Evolutionary conservation across 2,797 vertebrate genomes (phyloP).

Genomic region (Chiropotes sagulatus): DNA sequence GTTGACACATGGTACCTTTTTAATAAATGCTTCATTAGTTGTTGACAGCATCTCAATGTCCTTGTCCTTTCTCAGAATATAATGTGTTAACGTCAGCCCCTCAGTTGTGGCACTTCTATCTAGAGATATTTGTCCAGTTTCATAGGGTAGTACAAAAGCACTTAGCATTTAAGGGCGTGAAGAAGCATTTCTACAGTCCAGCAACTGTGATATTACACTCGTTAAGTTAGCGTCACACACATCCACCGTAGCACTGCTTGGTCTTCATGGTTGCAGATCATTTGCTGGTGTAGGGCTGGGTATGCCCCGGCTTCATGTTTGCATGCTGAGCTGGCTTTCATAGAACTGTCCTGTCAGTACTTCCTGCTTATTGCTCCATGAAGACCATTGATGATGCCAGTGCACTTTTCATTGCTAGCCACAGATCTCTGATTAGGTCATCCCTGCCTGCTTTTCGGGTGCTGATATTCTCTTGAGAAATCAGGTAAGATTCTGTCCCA

Average conservation of each 20-base stretch:
- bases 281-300: not conserved
- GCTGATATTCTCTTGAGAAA: not conserved
- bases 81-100: too few relatives aligned
- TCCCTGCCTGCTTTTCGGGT: not conserved
- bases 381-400: not conserved
- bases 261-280: not conserved
- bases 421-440: not conserved
- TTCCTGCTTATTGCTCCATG: not conserved
- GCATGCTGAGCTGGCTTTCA: not conserved
- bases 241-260: not conserved
- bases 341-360: not conserved
- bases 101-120: not conserved
- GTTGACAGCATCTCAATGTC: not conserved
- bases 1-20: not conserved
- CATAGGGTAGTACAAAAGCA: accelerated
- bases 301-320: not conserved
- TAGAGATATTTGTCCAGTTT: accelerated
- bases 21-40: not conserved
- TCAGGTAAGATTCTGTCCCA: not conserved
- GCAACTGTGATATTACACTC: accelerated
- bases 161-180: not conserved
- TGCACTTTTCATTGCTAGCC: not conserved
- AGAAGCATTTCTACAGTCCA: not conserved
- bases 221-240: accelerated
- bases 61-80: not conserved